Conservation (phyloP, 2,888 invertebrate species). For the Galeopsomyia nigrocyanea region DNA sequence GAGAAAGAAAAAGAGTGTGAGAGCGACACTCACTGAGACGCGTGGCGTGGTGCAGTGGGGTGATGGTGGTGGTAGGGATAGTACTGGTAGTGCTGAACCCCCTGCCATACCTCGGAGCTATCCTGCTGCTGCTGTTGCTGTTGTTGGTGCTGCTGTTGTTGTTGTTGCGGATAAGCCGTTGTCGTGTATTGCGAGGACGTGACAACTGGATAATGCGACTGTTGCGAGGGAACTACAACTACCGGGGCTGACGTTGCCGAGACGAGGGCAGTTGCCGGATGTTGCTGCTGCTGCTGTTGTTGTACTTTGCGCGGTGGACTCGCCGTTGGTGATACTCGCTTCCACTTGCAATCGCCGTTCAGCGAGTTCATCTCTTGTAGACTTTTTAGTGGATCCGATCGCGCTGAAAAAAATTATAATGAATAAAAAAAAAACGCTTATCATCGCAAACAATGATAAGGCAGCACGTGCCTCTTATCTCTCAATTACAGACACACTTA, state of each 20-base stretch:
- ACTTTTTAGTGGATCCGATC: slow-evolving; percentile 69
- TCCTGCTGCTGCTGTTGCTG: slow-evolving; percentile 51
- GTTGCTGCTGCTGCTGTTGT: slow-evolving; percentile 54
- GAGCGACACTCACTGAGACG: slow-evolving; percentile 74
- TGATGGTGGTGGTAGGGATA: slow-evolving; percentile 76
- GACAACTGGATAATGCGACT: slow-evolving; percentile 63
- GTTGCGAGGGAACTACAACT: slow-evolving; percentile 58
- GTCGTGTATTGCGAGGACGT: slow-evolving; percentile 62
- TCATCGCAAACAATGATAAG: too few relatives aligned
- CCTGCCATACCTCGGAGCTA: slow-evolving; percentile 76
- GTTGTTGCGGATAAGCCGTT: slow-evolving; percentile 62
- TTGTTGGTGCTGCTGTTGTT: slow-evolving; percentile 50
- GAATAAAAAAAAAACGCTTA: not conserved
- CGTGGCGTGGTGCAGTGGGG: slow-evolving; percentile 70
- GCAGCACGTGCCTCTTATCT: too few relatives aligned
- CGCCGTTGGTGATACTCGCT: slow-evolving; percentile 64
- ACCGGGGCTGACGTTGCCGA: slow-evolving; percentile 60
- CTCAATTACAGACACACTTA: too few relatives aligned
- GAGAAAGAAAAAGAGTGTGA: slow-evolving; percentile 53
- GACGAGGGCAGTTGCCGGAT: slow-evolving; percentile 54
- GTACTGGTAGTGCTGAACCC: slow-evolving; percentile 74
- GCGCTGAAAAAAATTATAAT: slow-evolving; percentile 32
- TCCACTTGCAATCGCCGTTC: slow-evolving; percentile 70
- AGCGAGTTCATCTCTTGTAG: slow-evolving; percentile 70
- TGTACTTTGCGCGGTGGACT: slow-evolving; percentile 65